Evolutionary conservation across 2,888 invertebrate genomes (phyloP), one percentile per base, ranked within the genome.

Genomic region (Prosopocoilus inquinatus): DNA sequence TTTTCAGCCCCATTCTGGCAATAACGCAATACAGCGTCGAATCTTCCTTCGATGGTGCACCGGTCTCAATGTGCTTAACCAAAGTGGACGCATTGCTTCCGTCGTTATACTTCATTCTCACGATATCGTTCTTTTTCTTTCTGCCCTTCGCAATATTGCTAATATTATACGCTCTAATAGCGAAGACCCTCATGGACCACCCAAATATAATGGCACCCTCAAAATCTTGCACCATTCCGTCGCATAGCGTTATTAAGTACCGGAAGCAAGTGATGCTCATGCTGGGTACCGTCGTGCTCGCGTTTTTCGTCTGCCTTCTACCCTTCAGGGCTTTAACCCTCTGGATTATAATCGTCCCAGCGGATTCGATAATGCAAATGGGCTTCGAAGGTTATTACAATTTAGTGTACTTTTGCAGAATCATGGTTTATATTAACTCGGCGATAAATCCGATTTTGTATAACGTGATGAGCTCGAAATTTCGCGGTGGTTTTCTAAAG

Each of bases 401-500:
- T 73, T 79, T 94, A 58, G 80, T 94, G 59, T 92, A 90, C 76
- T 90, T 93, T 77, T 90, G 90, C 71, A 85, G 94, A 64, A 87
- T 93, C 51, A 90, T 94, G 89, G 79, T 92, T 63, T 93, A 94
- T 78, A 82, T 94, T 50, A 94, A 95, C 77, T 94, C 94, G 46
- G 94, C 94, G 9, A 86, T 94, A 52, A 95, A 95, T 80, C 94
- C 94, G 9, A 90, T 94, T 68, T 79, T 95, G 49, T 95, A 95
- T 78, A 94, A 94, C 75, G 82, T 94, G 52, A 92, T 94, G 88
- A 93, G 93, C 55, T 90, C 93, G 1, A 94, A 94, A 74, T 95
- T 95, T 78, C 84, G 94, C 7, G 87, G 87, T 48, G 91, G 91
- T 3, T 91, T 92, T 66, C 81, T 88, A 50, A 85, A 84, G 67